These are phyloP conservation scores for Hydractinia echinata DNA, from an alignment of 30 jellyfish, hydroid and myxozoan species.

Conservation along the genomic window DNA sequence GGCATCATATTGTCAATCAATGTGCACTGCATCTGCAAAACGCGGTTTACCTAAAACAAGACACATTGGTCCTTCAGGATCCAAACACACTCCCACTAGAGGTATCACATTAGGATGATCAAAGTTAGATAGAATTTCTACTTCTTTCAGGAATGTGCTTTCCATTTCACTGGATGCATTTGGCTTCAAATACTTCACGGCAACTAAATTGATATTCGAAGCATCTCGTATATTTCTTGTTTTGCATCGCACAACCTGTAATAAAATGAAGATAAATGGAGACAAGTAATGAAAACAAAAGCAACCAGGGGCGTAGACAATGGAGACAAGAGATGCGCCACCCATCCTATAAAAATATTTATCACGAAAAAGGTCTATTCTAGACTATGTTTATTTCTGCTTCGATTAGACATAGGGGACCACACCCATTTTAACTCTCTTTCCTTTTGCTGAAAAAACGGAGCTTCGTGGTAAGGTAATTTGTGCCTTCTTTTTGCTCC, in stretches of 20 bases:
- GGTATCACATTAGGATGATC: slow-evolving; percentile 54
- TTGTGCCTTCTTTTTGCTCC: no score
- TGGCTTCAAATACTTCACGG: slow-evolving; percentile 67
- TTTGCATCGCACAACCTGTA: slow-evolving; percentile 10
- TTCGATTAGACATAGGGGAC: no score
- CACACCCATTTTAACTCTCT: no score
- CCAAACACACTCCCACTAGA: slow-evolving; percentile 63
- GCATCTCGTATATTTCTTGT: neutral
- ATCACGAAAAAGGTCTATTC: no score
- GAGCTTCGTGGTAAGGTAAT: no score
- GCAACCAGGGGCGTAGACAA: no score
- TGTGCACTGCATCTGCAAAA: neutral
- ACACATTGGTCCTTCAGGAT: slow-evolving; percentile 31
- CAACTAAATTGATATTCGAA: slow-evolving; percentile 25
- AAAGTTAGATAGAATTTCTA: slow-evolving; percentile 49
- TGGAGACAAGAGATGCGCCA: no score
- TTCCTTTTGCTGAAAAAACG: no score
- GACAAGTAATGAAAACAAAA: neutral
- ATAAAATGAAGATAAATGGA: neutral
- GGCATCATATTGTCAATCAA: neutral
- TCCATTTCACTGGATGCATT: slow-evolving; percentile 56
- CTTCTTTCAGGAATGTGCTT: slow-evolving; percentile 49
- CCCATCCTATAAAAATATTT: no score
- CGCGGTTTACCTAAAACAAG: slow-evolving; percentile 15
- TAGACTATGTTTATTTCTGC: no score